These are phyloP conservation scores for Centropristis striata DNA, from an alignment of 2,113 vertebrate genomes.

Conservation along the genomic window DNA sequence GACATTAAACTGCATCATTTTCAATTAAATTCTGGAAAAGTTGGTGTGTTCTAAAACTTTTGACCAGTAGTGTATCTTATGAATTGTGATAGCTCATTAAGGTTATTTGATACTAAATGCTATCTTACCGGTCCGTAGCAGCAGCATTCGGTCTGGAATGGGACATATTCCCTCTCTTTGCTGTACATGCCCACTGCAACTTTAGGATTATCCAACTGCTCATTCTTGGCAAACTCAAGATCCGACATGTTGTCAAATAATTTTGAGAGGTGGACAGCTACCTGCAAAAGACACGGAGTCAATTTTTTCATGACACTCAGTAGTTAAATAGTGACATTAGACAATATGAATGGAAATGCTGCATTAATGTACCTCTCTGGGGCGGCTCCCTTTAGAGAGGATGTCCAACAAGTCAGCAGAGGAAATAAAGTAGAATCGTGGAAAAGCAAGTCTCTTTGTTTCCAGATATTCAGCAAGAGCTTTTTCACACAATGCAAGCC, in stretches of 20 bases:
- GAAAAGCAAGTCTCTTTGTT: slow-evolving; percentile 87
- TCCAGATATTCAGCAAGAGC: slow-evolving; percentile 87
- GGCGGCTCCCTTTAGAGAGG: slow-evolving; percentile 86
- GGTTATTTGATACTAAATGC: not conserved
- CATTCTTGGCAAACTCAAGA: slow-evolving; percentile 82
- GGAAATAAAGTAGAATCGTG: slow-evolving; percentile 88
- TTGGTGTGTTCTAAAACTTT: too few relatives aligned
- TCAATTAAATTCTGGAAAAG: too few relatives aligned
- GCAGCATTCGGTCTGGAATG: slow-evolving; percentile 76
- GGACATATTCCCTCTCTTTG: slow-evolving; percentile 87
- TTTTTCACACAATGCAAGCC: slow-evolving; percentile 89
- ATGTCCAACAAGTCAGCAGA: slow-evolving; percentile 89
- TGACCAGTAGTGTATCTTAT: too few relatives aligned
- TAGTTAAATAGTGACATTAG: not conserved
- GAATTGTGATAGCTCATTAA: not conserved
- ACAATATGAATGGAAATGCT: not conserved
- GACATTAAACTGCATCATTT: too few relatives aligned
- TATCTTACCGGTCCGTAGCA: slow-evolving; percentile 84
- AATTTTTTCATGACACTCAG: not conserved
- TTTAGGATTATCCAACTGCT: slow-evolving; percentile 63
- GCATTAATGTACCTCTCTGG: slow-evolving; percentile 80
- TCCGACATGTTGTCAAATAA: slow-evolving; percentile 86
- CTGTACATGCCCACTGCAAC: slow-evolving; percentile 86
- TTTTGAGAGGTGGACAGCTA: slow-evolving; percentile 86
- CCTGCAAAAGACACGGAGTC: slow-evolving; percentile 74